Conservation (phyloP, 2,113 vertebrate genomes). For the Oncorhynchus tshawytscha region DNA sequence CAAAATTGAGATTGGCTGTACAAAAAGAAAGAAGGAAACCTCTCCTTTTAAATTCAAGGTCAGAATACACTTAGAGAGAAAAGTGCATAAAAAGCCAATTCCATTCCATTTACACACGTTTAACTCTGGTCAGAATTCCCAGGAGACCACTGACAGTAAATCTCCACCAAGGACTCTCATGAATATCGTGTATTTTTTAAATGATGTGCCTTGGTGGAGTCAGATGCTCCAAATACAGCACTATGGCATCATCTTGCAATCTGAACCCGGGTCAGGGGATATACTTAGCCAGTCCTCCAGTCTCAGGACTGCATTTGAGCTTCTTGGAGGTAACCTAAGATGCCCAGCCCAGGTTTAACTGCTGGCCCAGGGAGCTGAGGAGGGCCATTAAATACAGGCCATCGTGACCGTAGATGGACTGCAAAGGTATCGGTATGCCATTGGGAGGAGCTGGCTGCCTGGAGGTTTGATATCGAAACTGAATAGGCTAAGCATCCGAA, state of each 20-base stretch:
- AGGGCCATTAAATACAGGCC: conserved; percentile 37
- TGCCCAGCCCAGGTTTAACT: not conserved
- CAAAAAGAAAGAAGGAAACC: too few species aligned
- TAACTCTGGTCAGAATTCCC: too few species aligned
- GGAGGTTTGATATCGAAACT: conserved; percentile 5
- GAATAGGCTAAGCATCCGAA: not conserved
- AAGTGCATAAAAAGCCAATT: too few species aligned
- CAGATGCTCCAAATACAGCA: conserved; percentile 60
- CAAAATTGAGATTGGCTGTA: too few species aligned
- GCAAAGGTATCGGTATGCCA: conserved; percentile 17
- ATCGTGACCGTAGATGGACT: conserved; percentile 64
- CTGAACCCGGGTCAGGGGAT: conserved; percentile 41
- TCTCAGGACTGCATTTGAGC: conserved; percentile 38
- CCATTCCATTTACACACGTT: too few species aligned
- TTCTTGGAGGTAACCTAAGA: conserved; percentile 67
- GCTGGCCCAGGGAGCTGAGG: conserved; percentile 26
- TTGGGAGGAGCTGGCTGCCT: not conserved
- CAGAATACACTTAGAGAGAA: too few species aligned
- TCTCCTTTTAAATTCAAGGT: too few species aligned
- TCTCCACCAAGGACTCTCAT: not conserved
- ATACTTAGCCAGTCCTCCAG: conserved; percentile 65
- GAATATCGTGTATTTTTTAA: not conserved
- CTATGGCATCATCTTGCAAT: conserved; percentile 53
- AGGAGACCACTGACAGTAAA: not conserved
- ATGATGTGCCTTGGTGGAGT: conserved; percentile 32